Evolutionary conservation across 2,888 invertebrate genomes (phyloP), one percentile per base, ranked within the genome.

Genomic region (Terebella lapidaria): DNA sequence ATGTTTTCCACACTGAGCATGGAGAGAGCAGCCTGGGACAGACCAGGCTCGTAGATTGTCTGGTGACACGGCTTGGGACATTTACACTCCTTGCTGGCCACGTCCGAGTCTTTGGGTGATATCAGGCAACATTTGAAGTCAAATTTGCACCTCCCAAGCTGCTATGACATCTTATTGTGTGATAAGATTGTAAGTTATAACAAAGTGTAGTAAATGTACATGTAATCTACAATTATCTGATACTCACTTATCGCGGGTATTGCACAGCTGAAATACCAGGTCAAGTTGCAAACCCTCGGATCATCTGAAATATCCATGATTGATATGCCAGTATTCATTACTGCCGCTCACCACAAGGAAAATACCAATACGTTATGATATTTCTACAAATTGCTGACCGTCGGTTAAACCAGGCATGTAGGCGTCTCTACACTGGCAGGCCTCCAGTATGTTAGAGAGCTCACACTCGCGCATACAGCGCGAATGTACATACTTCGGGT

Each of bases 11-110:
- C 66, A 30, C 61, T 63, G 10, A 63, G 60, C 1, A 56, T 42
- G n/a, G 67, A 67, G n/a, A 67, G 58, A 3, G 66, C 62, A 10
- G 69, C 70, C 15, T 61, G 59, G 0, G 70, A 67, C 5, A 70
- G 56, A 0, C 58, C 54, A 1, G 67, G 60, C 25, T 69, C 67
- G 56, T 66, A 71, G 18, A 63, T 58, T 1, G 63, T 67, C 57
- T 64, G 67, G n/a, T 62, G 52, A 54, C 71, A 71, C 1, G 68
- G 66, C 52, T 65, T 63, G 15, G 64, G 65, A 61, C 71, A 71
- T 10, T 52, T 26, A 54, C 59, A 61, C 27, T 55, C 42, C 15
- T 46, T 4, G 4, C 18, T 20, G 18, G 56, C 26, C 4, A 56
- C 15, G 3, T 58, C 51, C 51, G 42, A 35, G n/a, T 35, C 42